Evolutionary conservation across 2,888 invertebrate genomes (phyloP).

Genomic region (Diarsia brunnea): DNA sequence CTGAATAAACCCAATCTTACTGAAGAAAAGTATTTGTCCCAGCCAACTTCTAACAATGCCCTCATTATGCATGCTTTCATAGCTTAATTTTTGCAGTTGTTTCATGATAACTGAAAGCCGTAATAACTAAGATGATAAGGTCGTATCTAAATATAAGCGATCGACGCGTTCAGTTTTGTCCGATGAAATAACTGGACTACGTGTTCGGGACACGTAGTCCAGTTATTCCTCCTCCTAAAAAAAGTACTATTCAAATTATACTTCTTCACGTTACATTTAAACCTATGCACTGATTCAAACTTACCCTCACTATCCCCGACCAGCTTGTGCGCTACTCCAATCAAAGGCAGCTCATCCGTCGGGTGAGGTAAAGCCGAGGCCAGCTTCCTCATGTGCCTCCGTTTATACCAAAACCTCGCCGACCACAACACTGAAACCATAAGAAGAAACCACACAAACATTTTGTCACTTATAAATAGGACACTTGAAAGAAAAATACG

Average conservation of each 20-base stretch:
- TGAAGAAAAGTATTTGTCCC: too few relatives aligned
- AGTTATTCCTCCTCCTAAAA: too few relatives aligned
- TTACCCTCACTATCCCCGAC: constrained; percentile 80
- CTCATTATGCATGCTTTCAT: constrained; percentile 74
- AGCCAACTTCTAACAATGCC: constrained; percentile 82
- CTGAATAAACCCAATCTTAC: too few relatives aligned
- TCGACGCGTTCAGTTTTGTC: not conserved
- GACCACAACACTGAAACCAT: constrained; percentile 60
- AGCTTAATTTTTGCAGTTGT: constrained; percentile 76
- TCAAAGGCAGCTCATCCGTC: constrained; percentile 71
- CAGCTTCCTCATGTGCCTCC: constrained; percentile 79
- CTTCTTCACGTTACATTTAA: too few relatives aligned
- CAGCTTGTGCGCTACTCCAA: constrained; percentile 78
- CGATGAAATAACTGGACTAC: too few relatives aligned
- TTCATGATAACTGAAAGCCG: constrained; percentile 83
- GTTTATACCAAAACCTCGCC: constrained; percentile 64
- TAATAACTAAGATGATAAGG: not conserved
- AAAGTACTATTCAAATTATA: not conserved
- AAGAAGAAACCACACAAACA: constrained; percentile 76
- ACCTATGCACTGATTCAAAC: constrained; percentile 15
- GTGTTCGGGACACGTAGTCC: not conserved
- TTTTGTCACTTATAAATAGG: constrained; percentile 46
- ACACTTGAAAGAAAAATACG: too few relatives aligned
- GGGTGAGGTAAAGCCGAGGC: constrained; percentile 72
- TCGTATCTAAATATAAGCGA: not conserved